These are phyloP conservation scores for Hirundichthys speculiger DNA, from an alignment of 2,113 vertebrate genomes.

Conservation along the genomic window DNA sequence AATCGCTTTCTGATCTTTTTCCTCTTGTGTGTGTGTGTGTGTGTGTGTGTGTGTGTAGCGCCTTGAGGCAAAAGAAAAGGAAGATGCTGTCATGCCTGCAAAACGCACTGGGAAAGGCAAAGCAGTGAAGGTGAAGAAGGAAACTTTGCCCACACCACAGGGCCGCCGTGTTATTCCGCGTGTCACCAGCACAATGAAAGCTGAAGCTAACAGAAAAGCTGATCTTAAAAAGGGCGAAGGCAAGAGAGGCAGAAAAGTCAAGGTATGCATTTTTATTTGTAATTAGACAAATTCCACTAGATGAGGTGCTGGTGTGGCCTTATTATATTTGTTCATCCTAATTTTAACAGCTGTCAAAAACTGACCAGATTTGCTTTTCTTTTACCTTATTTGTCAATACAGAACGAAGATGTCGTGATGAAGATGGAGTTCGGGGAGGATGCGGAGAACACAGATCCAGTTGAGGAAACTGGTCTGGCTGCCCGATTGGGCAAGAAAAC, in stretches of 20 bases:
- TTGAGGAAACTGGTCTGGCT: slow-evolving; percentile 69
- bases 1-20: background rate
- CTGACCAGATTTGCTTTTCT: background rate
- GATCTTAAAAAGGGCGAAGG: slow-evolving; percentile 65
- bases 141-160: slow-evolving; percentile 88
- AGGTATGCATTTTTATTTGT: slow-evolving; percentile 77
- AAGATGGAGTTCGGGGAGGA: slow-evolving; percentile 85
- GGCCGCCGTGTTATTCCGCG: slow-evolving; percentile 89
- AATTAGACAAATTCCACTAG: too few relatives aligned
- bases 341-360: background rate
- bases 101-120: slow-evolving; percentile 83
- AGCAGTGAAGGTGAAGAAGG: slow-evolving; percentile 82
- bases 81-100: slow-evolving; percentile 69
- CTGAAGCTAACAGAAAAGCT: slow-evolving; percentile 87
- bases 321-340: too few relatives aligned
- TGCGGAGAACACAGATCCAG: slow-evolving; percentile 41
- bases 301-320: too few relatives aligned
- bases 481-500: slow-evolving; percentile 80
- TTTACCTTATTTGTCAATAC: background rate
- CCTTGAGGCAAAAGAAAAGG: slow-evolving; percentile 86
- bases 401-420: slow-evolving; percentile 74
- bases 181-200: slow-evolving; percentile 92
- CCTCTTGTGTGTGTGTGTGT: background rate
- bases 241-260: slow-evolving; percentile 81
- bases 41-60: slow-evolving; percentile 56